Evolutionary conservation across 2,888 invertebrate species (phyloP), one percentile per base, ranked within the genome.

Genomic region (Nipponacmea schrenckii): DNA sequence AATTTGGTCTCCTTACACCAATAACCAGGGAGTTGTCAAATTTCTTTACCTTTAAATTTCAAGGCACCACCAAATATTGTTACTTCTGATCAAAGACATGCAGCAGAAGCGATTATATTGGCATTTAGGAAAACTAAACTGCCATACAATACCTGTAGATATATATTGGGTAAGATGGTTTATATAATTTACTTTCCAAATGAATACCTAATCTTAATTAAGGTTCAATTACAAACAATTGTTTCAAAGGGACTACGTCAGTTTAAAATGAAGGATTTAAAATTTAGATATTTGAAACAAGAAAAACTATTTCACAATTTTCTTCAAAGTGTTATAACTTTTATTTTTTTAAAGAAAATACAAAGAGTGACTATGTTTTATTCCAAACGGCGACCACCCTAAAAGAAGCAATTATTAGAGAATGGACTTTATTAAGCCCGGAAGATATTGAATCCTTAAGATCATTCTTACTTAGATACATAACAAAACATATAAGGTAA

Each of bases 361-460:
- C 88, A 77, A 84, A 86, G 71, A 87, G 88, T 69, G 94, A 94
- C 83, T 95, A 95, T 90, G 94, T 96, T 8, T 89, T 95, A 68
- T 97, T 96, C 90, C 96, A 97, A 91, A 93, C 95, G 64, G 95
- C 94, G 8, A 93, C 94, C 74, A 92, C 95, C 26, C 90, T 96
- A 72, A 95, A 95, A 89, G 92, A 93, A 79, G 94, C 94, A 20
- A 90, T 96, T 14, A 93, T 96, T 69, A 91, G 94, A 84, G 96
- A 96, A 90, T 96, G 96, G 96, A 90, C 91, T 44, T 90, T 93
- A 81, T 86, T 96, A 65, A 91, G 92, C n/a, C 91, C 92, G 72
- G 91, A 91, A 70, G 93, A 94, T 86, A 92, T 94, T 74, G 91
- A 91, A 63, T 92, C 93, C 1, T 89, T 96, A 62, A 91, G 94